Conservation (phyloP, 2,113 vertebrate genomes). For the Pseudorectes ferrugineus region DNA sequence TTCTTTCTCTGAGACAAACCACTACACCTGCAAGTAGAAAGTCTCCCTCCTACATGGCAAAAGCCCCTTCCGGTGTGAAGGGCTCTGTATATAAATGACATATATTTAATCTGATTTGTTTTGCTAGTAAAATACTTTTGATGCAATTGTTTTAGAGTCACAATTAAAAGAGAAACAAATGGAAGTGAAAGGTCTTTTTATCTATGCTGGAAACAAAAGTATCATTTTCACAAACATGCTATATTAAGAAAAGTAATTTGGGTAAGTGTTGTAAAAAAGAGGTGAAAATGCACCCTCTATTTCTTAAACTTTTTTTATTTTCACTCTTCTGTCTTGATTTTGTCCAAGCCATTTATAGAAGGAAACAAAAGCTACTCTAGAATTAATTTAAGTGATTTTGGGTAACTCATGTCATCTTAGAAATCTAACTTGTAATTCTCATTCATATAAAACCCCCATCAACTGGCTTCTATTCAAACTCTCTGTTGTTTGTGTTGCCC, state of each 20-base stretch:
- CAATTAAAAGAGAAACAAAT: background rate
- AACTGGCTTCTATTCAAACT: background rate
- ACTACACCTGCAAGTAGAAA: background rate
- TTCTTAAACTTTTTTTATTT: background rate
- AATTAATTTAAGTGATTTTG: background rate
- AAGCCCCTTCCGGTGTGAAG: background rate
- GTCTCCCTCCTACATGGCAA: background rate
- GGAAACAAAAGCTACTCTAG: background rate
- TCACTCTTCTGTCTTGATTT: background rate
- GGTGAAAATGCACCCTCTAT: background rate
- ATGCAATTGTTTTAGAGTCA: background rate
- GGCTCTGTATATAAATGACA: background rate
- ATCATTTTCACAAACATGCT: background rate
- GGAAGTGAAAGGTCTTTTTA: background rate
- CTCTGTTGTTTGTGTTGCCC: background rate
- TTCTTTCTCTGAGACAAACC: background rate
- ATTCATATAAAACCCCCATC: background rate
- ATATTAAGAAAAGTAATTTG: background rate
- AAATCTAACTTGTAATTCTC: background rate
- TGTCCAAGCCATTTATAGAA: background rate
- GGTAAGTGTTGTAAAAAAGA: accelerated
- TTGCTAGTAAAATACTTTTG: background rate
- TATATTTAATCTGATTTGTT: background rate
- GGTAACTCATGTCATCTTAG: background rate
- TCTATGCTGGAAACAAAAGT: background rate